These are phyloP conservation scores for Gallinago paraguaiae DNA, from an alignment of 2,113 vertebrate genomes.

Conservation along the genomic window DNA sequence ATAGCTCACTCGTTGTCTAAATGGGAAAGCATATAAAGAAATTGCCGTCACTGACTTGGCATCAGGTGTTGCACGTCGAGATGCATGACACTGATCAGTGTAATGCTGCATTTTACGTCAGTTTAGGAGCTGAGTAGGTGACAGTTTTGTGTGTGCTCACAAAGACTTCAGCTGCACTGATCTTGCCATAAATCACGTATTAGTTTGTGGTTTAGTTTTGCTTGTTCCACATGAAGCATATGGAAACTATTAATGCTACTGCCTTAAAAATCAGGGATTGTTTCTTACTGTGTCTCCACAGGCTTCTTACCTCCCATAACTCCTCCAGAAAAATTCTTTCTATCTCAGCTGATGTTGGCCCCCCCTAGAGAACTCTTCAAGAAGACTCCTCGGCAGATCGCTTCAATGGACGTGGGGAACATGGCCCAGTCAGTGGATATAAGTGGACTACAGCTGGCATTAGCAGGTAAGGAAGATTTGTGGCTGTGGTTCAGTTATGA, in stretches of 20 bases:
- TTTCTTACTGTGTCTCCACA: slow-evolving; percentile 49
- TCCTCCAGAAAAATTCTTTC: slow-evolving; percentile 95
- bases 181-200: not conserved
- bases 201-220: not conserved
- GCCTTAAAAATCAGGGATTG: not conserved
- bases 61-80: accelerated
- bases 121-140: not conserved
- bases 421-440: slow-evolving; percentile 94
- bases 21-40: not conserved
- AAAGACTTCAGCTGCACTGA: not conserved
- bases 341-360: slow-evolving; percentile 97
- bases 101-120: not conserved
- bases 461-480: slow-evolving; percentile 82
- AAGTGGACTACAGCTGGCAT: slow-evolving; percentile 92
- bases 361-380: slow-evolving; percentile 96
- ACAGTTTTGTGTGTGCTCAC: not conserved
- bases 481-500: not conserved
- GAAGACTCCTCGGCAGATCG: slow-evolving; percentile 96
- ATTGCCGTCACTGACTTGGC: accelerated
- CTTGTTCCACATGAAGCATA: accelerated
- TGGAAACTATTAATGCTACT: not conserved
- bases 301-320: slow-evolving; percentile 98
- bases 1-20: not conserved
- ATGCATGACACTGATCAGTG: accelerated
- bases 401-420: slow-evolving; percentile 90